phyloP scores from a whole-genome alignment of 2,888 invertebrate species.

The Sturmia bella region DNA sequence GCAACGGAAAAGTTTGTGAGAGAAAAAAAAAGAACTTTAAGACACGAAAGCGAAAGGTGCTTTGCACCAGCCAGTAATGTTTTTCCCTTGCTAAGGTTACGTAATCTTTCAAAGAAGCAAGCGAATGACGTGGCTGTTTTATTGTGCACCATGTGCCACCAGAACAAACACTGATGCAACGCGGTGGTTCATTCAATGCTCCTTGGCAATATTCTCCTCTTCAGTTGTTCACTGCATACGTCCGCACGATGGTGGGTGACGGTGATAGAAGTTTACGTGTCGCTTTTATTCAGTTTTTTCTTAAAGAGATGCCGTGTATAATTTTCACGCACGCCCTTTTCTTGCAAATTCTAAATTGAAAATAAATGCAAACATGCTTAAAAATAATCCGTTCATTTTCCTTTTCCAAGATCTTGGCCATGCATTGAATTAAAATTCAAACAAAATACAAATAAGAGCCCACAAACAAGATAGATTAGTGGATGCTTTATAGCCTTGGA shows the following conservation, averaged over 20 bases:
- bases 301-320: slow-evolving; percentile 72
- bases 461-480: slow-evolving; percentile 18
- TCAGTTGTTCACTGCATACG: neutral
- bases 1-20: neutral
- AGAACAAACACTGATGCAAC: slow-evolving; percentile 24
- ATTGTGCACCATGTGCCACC: slow-evolving; percentile 21
- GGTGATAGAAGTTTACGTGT: slow-evolving; percentile 63
- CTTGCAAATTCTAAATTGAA: slow-evolving; percentile 71
- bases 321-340: slow-evolving; percentile 78
- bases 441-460: slow-evolving; percentile 52
- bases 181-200: slow-evolving; percentile 33
- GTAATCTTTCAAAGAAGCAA: slow-evolving; percentile 56
- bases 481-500: slow-evolving; percentile 19
- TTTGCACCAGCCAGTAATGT: slow-evolving; percentile 34
- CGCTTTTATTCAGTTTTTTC: slow-evolving; percentile 41
- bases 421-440: slow-evolving; percentile 49
- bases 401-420: slow-evolving; percentile 18
- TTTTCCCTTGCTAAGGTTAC: slow-evolving; percentile 43
- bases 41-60: slow-evolving; percentile 62
- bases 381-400: slow-evolving; percentile 27
- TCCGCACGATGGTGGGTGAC: slow-evolving; percentile 41
- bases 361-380: slow-evolving; percentile 64
- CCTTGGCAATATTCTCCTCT: neutral
- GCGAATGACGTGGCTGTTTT: slow-evolving; percentile 61
- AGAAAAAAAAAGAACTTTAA: slow-evolving; percentile 34